These are phyloP conservation scores for Pantelozetes paolii DNA, from an alignment of 2,888 invertebrate species.

Conservation along the genomic window DNA sequence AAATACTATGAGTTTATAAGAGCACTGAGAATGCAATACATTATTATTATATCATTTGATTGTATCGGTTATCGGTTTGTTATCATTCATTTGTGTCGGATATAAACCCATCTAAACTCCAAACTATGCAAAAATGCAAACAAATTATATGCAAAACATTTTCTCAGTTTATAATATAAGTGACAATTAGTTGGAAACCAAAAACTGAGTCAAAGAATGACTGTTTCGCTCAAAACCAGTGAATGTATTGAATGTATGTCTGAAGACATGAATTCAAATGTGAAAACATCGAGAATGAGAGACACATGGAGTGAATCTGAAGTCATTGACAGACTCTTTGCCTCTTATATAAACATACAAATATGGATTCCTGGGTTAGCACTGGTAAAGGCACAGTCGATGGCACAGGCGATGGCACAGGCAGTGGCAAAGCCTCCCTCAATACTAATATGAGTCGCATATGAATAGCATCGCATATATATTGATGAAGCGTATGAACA, in stretches of 20 bases:
- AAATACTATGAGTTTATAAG: not conserved
- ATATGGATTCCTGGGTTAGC: constrained; percentile 13
- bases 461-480: constrained; percentile 13
- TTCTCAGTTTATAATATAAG: not conserved
- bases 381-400: not conserved
- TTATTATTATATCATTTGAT: not conserved
- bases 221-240: no score
- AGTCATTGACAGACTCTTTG: constrained; percentile 25
- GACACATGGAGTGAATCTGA: constrained; percentile 23
- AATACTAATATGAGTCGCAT: not conserved
- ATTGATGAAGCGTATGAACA: not conserved
- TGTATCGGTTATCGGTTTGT: not conserved
- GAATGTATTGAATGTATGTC: not conserved
- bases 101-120: not conserved
- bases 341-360: constrained; percentile 28
- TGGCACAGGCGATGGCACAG: not conserved
- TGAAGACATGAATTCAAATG: not conserved
- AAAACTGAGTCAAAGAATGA: not conserved
- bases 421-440: constrained; percentile 22
- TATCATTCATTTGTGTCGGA: not conserved
- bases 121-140: not conserved
- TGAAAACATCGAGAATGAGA: not conserved
- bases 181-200: not conserved
- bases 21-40: not conserved
- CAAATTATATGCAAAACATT: not conserved